Evolutionary conservation across 2,113 vertebrate genomes (phyloP).

Genomic region (Noturus placidus): DNA sequence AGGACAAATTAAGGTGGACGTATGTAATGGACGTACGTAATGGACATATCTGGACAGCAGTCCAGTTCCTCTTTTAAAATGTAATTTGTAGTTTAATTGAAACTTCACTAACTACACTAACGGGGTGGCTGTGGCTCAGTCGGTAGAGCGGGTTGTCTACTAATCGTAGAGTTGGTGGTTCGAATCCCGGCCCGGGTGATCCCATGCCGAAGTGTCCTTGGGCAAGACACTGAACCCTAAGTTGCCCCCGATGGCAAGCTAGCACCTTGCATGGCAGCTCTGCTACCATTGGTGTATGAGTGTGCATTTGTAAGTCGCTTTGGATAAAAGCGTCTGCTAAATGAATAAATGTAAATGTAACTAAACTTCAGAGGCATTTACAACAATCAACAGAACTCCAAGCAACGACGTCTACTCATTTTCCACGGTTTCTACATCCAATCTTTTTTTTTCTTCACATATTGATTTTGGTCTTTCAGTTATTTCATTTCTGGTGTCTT

Average conservation of each 20-base stretch:
- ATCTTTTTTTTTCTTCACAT: background rate
- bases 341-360: too few species aligned
- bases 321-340: too few species aligned
- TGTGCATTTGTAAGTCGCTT: too few species aligned
- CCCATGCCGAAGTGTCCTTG: too few species aligned
- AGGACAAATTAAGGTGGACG: background rate
- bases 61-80: background rate
- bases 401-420: background rate
- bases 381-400: background rate
- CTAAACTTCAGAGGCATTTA: background rate
- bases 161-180: too few species aligned
- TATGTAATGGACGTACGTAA: background rate
- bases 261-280: too few species aligned
- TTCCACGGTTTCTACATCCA: background rate
- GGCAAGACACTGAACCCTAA: too few species aligned
- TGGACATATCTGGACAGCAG: background rate
- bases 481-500: conserved; percentile 25
- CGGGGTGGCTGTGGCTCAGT: too few species aligned
- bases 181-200: too few species aligned
- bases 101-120: background rate
- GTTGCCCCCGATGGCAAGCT: too few species aligned
- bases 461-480: background rate
- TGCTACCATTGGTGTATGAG: too few species aligned
- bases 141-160: too few species aligned
- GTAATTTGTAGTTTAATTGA: background rate